Base-by-base conservation (phyloP, 2,797 vertebrate species). In the Lacerta viridis region DNA sequence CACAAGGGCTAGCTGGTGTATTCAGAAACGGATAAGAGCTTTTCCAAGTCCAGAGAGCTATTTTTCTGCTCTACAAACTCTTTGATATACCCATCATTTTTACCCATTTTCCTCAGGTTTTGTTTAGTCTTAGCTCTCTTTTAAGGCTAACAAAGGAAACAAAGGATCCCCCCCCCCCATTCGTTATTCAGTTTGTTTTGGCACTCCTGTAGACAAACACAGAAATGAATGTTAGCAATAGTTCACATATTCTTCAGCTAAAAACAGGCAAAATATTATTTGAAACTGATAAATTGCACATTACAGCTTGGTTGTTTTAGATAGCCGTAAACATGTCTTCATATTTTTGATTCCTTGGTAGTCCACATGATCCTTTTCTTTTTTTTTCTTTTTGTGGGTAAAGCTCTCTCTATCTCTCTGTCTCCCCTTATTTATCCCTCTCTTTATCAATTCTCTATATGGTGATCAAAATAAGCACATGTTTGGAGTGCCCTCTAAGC, bases 31-130 rank as follows among this genome's bases (percentile, higher is more conserved):
- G 6, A 20, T 61, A 90, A 41, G 82, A 93, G 64, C 86, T 92
- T 93, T 91, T 90, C 88, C 89, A 94, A 92, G 84, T 89, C 91
- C 59, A 87, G 86, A 55, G 46, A 93, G 78, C 83, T 66, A 90
- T 88, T 92, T 86, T 90, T 46, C 66, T 85, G 85, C 66, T 88
- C 84, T 92, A 85, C 87, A 93, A 91, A 93, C 91, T 91, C 94
- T 94, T 95, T 95, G 91, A 95, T 93, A 91, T 94, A 27, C n/a
- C 75, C 84, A 90, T 90, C 11, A 93, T 94, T 94, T 93, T 89
- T 89, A 89, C 33, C 74, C 91, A 93, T 94, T 95, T 94, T 93
- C 89, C 50, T 68, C 88, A 83, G 94, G 91, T 92, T 90, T 83
- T 41, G 46, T 92, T 96, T 93, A 96, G 94, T 95, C 80, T 90